Evolutionary conservation across 2,113 vertebrate genomes (phyloP).

Genomic region (Emydocephalus ijimae): DNA sequence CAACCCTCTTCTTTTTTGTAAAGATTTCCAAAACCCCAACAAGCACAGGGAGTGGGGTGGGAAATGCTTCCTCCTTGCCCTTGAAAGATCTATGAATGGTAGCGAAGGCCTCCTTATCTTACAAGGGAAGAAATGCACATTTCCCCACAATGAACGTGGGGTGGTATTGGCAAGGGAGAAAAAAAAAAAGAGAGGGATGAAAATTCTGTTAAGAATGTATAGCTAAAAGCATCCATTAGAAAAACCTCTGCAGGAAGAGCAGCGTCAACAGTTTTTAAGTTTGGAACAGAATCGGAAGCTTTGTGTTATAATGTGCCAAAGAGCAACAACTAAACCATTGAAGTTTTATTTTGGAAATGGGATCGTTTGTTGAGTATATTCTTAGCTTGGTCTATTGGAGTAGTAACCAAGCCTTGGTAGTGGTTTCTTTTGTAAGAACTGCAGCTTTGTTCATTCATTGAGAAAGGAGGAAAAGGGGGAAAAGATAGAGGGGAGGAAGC

Average conservation of each 20-base stretch:
- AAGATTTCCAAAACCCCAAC: not conserved
- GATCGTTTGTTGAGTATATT: not conserved
- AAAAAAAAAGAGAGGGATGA: not conserved
- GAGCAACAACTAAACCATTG: not conserved
- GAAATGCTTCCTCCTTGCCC: not conserved
- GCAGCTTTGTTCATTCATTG: not conserved
- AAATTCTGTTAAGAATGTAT: not conserved
- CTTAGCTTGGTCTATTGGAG: not conserved
- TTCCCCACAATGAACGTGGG: not conserved
- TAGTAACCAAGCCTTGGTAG: fast-evolving
- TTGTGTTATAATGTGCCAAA: not conserved
- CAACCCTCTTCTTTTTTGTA: not conserved
- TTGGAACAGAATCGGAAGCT: not conserved
- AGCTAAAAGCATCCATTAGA: too few species aligned
- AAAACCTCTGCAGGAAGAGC: not conserved
- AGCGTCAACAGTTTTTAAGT: not conserved
- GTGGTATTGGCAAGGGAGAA: not conserved
- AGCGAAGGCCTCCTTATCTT: not conserved
- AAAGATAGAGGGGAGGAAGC: too few species aligned
- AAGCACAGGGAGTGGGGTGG: not conserved
- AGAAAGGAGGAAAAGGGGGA: not conserved
- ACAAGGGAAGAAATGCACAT: not conserved
- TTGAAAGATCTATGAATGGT: not conserved
- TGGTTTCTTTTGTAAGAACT: not conserved
- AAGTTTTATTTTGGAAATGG: not conserved